Conservation (phyloP, 2,888 invertebrate genomes). For the Cyrtodaria siliqua region DNA sequence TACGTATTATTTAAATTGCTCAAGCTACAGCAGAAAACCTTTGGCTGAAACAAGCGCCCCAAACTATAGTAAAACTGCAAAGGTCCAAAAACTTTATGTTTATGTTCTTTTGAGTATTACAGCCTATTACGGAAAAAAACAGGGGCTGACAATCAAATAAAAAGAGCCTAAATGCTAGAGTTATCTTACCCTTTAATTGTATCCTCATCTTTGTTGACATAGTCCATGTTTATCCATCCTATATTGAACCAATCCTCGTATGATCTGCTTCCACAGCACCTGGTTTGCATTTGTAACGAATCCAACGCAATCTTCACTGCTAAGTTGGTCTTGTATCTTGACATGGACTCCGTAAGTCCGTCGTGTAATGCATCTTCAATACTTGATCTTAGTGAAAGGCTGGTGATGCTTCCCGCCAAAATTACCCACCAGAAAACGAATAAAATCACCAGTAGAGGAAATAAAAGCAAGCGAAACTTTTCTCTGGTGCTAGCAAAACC, state of each 20-base stretch:
- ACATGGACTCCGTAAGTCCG: conserved; percentile 73
- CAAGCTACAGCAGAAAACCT: no score
- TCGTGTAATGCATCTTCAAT: conserved; percentile 67
- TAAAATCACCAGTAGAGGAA: conserved; percentile 60
- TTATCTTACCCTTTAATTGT: conserved; percentile 62
- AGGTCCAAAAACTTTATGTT: no score
- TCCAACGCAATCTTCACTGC: conserved; percentile 75
- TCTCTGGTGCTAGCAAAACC: conserved; percentile 62
- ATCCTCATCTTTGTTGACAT: conserved; percentile 62
- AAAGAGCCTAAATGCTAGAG: no score
- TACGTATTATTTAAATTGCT: no score
- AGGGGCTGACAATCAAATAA: no score
- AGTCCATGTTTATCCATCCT: conserved; percentile 75
- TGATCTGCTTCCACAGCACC: conserved; percentile 80
- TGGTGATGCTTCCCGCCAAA: conserved; percentile 62
- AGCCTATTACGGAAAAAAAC: neutral
- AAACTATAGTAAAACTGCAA: no score
- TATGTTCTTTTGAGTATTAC: no score
- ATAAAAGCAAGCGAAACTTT: conserved; percentile 61
- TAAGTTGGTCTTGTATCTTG: conserved; percentile 70
- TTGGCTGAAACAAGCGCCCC: no score
- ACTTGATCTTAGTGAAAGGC: conserved; percentile 55
- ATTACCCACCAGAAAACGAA: conserved; percentile 61
- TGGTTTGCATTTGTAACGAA: conserved; percentile 73
- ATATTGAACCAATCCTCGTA: conserved; percentile 81